These are phyloP conservation scores for Heterotis niloticus DNA, from an alignment of 2,113 vertebrate genomes.

Conservation along the genomic window DNA sequence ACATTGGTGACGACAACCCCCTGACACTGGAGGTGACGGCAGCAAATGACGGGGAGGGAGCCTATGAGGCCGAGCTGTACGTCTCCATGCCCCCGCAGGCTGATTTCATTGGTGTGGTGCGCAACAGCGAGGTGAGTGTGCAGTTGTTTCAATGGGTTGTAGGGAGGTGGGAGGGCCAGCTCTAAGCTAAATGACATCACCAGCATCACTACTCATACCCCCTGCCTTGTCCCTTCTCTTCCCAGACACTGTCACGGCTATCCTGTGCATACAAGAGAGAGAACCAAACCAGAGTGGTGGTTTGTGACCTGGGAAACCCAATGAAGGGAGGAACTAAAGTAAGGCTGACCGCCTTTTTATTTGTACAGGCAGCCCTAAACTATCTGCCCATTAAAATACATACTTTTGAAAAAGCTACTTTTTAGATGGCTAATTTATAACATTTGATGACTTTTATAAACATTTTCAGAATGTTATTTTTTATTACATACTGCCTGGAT, in stretches of 20 bases:
- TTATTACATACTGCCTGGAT: background rate
- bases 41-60: constrained; percentile 87
- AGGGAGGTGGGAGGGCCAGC: background rate
- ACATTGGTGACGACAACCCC: constrained; percentile 88
- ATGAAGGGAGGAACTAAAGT: constrained; percentile 96
- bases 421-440: background rate
- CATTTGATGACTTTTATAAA: background rate
- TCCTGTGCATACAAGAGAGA: constrained; percentile 93
- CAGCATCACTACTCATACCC: background rate
- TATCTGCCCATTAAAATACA: background rate
- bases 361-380: background rate
- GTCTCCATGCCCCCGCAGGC: constrained; percentile 79
- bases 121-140: constrained; percentile 76
- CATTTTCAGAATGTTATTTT: background rate
- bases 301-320: constrained; percentile 95
- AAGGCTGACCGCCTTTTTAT: constrained; percentile 26
- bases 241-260: constrained; percentile 75
- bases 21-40: constrained; percentile 80
- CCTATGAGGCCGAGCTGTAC: constrained; percentile 92
- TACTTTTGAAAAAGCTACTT: background rate
- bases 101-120: constrained; percentile 86
- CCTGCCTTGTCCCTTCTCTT: background rate
- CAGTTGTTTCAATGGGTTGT: background rate
- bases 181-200: background rate
- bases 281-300: constrained; percentile 88